Base-by-base conservation (phyloP, 2,797 vertebrate species). In the Takifugu rubripes region DNA sequence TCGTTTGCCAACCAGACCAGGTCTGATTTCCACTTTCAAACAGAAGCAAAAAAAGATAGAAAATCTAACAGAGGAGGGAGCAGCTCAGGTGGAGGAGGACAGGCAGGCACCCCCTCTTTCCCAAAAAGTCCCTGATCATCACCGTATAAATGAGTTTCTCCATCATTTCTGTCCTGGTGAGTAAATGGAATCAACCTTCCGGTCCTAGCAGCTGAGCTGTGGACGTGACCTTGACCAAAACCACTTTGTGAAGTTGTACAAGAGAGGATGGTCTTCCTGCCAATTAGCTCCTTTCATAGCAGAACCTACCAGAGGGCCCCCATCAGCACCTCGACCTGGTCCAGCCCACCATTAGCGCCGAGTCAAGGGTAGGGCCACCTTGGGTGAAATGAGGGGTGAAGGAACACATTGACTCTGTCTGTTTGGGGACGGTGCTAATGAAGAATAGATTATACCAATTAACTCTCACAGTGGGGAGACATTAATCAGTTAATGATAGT, bases 381-480 rank as follows among this genome's bases (percentile, higher is more conserved):
- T 68, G 47, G 75, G 67, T 84, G 78, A 78, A 87, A 87, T 84
- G 81, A 83, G 81, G 73, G 79, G 70, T 84, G 71, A 78, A 81
- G 66, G 66, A 83, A 81, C 84, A 87, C 82, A 81, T 82, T 79
- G 76, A 66, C 68, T 74, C 68, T 69, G 76, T 81, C 83, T 75
- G 61, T 56, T 53, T 53, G 68, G 70, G 70, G 60, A 50, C 65
- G 54, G 25, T 8, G 64, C 74, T 85, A 86, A 86, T 89, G 82
- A 82, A 85, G 71, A 83, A 86, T 79, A 83, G 70, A 88, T 87
- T 66, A 80, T 84, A 80, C 80, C 84, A 82, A 87, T 89, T 87
- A 89, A 83, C 68, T 69, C 52, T 61, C 62, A 61, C 80, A 73
- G 78, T 70, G 68, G 68, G 74, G 54, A 71, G 66, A 70, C 81